phyloP scores from a whole-genome alignment of 2,888 invertebrate genomes.

The Homarus gammarus region DNA sequence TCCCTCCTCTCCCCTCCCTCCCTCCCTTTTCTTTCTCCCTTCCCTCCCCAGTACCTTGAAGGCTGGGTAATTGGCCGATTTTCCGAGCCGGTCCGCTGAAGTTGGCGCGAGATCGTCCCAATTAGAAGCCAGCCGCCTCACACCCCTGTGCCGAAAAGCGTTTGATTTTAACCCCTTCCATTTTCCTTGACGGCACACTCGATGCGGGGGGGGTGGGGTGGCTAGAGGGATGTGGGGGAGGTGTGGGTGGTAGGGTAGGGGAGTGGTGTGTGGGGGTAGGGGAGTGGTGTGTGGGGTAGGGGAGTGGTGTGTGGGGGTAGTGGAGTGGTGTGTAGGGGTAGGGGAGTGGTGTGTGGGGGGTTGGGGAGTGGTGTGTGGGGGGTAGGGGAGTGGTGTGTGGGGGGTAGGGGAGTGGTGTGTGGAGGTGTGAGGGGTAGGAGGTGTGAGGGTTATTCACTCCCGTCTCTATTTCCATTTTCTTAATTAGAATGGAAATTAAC shows the following conservation, averaged over 20 bases:
- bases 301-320: no score
- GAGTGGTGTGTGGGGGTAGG: no score
- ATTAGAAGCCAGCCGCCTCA: conserved; percentile 43
- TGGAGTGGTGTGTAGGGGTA: no score
- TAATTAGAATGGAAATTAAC: conserved; percentile 52
- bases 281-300: no score
- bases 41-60: conserved; percentile 10
- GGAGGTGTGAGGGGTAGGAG: no score
- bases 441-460: no score
- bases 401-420: no score
- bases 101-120: conserved; percentile 56
- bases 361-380: no score
- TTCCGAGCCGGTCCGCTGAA: conserved; percentile 58
- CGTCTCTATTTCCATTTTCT: conserved; percentile 27
- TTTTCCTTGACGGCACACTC: conserved; percentile 4
- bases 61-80: conserved; percentile 48
- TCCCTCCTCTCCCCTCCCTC: neutral
- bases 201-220: conserved; percentile 12
- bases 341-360: no score
- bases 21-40: neutral
- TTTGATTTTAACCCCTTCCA: conserved; percentile 46
- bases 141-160: conserved; percentile 32
- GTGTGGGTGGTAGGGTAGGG: no score
- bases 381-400: no score
- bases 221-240: no score